Evolutionary conservation across 2,888 invertebrate genomes (phyloP).

Genomic region (Melitaea athalia): DNA sequence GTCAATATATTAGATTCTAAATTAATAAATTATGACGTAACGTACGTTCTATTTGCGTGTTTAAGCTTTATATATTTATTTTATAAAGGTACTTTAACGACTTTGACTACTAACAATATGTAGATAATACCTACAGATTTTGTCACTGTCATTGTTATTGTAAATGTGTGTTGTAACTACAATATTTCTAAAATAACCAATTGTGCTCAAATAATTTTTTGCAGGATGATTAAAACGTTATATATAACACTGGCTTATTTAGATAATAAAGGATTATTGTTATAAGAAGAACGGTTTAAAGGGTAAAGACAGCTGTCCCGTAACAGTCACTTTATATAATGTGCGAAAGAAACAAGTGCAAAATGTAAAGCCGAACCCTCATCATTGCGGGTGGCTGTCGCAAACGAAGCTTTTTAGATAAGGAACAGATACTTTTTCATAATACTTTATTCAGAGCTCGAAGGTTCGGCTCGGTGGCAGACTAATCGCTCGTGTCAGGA

Average conservation of each 20-base stretch:
- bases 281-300: slow-evolving; percentile 6
- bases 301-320: slow-evolving; percentile 28
- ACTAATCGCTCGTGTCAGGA: slow-evolving; percentile 75
- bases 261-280: slow-evolving; percentile 4
- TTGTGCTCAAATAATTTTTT: background rate
- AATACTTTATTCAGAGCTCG: slow-evolving; percentile 78
- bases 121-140: too few relatives aligned
- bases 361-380: slow-evolving; percentile 66
- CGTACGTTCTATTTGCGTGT: too few relatives aligned
- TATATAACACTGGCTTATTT: background rate
- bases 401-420: slow-evolving; percentile 62
- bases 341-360: slow-evolving; percentile 43
- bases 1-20: too few relatives aligned
- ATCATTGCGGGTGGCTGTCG: slow-evolving; percentile 64
- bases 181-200: too few relatives aligned
- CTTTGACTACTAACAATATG: too few relatives aligned
- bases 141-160: too few relatives aligned
- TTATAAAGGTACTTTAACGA: too few relatives aligned
- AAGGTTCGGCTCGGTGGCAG: slow-evolving; percentile 77
- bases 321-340: slow-evolving; percentile 32
- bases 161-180: too few relatives aligned
- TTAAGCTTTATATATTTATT: too few relatives aligned
- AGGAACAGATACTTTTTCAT: slow-evolving; percentile 75
- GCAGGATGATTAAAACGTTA: background rate
- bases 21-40: too few relatives aligned